Evolutionary conservation across 2,797 vertebrate species (phyloP).

Genomic region (Leptatherina wallacei): DNA sequence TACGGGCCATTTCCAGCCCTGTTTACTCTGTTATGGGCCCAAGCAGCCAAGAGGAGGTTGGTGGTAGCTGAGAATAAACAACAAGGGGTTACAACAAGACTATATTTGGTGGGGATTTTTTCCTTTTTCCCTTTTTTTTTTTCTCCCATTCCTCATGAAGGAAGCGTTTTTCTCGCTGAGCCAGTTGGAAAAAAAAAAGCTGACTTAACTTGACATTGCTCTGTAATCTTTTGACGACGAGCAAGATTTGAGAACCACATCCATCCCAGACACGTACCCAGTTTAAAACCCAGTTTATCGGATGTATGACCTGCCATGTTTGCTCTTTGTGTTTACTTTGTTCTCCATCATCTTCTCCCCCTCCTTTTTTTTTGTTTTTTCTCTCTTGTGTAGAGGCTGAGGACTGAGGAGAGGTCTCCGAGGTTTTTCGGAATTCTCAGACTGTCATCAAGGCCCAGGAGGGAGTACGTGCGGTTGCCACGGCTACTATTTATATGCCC

Average conservation of each 20-base stretch:
- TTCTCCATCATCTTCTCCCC: not conserved
- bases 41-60: slow-evolving; percentile 29
- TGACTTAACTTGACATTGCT: slow-evolving; percentile 34
- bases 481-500: slow-evolving; percentile 76
- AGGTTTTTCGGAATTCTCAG: slow-evolving; percentile 80
- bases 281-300: not conserved
- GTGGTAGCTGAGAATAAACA: slow-evolving; percentile 24
- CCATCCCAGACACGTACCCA: not conserved
- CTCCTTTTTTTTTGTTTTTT: not conserved
- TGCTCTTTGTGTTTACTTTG: slow-evolving; percentile 51
- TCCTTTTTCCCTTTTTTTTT: slow-evolving; percentile 18
- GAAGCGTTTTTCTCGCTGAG: slow-evolving; percentile 44
- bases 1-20: slow-evolving; percentile 38
- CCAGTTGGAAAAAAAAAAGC: slow-evolving; percentile 54
- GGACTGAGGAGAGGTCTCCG: slow-evolving; percentile 80
- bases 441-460: slow-evolving; percentile 78
- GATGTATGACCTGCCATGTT: slow-evolving; percentile 36
- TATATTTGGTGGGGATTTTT: slow-evolving; percentile 45
- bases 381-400: slow-evolving; percentile 77
- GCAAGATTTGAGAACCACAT: slow-evolving; percentile 16
- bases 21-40: slow-evolving; percentile 48
- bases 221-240: slow-evolving; percentile 43
- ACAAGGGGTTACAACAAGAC: slow-evolving; percentile 27
- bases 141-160: slow-evolving; percentile 45
- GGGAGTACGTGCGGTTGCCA: slow-evolving; percentile 78